phyloP scores from a whole-genome alignment of 2,888 invertebrate species.

The Ectemnius lituratus region DNA sequence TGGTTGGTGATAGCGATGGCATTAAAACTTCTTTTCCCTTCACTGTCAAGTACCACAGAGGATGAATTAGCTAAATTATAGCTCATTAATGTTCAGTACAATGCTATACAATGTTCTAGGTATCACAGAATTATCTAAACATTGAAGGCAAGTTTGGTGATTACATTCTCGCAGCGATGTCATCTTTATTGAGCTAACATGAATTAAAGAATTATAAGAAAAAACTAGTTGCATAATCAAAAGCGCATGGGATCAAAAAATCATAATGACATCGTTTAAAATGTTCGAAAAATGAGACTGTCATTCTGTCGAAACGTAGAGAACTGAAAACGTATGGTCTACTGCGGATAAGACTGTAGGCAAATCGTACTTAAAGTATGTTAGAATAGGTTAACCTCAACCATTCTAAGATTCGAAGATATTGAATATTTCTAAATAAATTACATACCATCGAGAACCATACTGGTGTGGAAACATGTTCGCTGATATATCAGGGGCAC shows the following conservation, averaged over 20 bases:
- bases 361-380: not conserved
- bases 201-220: not conserved
- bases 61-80: no score
- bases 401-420: not conserved
- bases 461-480: conserved; percentile 74
- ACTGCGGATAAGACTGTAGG: no score
- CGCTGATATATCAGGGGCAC: conserved; percentile 68
- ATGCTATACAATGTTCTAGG: no score
- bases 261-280: not conserved
- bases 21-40: conserved; percentile 78
- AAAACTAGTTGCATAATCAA: conserved; percentile 60
- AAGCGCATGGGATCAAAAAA: conserved; percentile 2
- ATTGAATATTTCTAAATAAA: conserved; percentile 41
- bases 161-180: no score
- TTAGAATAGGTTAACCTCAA: conserved; percentile 63
- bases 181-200: not conserved
- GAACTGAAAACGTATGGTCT: no score
- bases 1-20: conserved; percentile 83
- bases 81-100: no score
- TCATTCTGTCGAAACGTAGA: no score
- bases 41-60: conserved; percentile 59
- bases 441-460: conserved; percentile 70
- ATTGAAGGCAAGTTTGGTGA: no score
- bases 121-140: no score
- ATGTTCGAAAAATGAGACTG: not conserved